Conservation (phyloP, 2,797 vertebrate species). For the Anguilla anguilla region DNA sequence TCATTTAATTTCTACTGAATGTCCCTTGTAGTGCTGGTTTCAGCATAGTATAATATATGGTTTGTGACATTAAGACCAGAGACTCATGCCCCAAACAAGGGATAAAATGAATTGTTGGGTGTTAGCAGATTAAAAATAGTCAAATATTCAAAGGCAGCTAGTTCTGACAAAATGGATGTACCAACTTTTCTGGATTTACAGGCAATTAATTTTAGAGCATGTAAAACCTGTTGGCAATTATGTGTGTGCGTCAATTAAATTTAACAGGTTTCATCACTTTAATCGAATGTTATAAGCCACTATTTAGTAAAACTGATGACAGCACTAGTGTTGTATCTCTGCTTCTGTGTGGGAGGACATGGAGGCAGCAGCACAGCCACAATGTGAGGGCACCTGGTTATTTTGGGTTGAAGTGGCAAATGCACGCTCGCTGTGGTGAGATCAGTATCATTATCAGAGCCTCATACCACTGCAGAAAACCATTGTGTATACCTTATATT, state of each 20-base stretch:
- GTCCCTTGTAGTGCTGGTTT: too few species aligned
- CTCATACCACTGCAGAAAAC: not conserved
- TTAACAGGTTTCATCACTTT: not conserved
- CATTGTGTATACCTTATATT: too few species aligned
- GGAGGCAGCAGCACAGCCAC: not conserved
- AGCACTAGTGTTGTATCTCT: not conserved
- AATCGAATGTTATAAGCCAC: not conserved
- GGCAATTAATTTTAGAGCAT: too few species aligned
- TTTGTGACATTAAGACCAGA: too few species aligned
- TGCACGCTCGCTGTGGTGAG: not conserved
- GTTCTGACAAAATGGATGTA: not conserved
- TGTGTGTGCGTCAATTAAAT: not conserved
- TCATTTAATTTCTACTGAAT: too few species aligned
- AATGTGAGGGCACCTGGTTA: not conserved
- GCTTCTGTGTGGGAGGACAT: not conserved
- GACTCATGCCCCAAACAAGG: too few species aligned
- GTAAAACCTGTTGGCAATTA: too few species aligned
- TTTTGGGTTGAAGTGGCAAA: conserved; percentile 2
- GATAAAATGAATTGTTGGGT: not conserved
- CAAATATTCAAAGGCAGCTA: not conserved
- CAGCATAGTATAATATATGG: too few species aligned
- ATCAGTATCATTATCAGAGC: not conserved
- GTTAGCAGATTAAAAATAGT: not conserved
- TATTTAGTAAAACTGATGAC: not conserved
- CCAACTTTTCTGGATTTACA: too few species aligned